These are phyloP conservation scores for Tridacna crocea DNA, from an alignment of 2,888 invertebrate species.

Conservation along the genomic window DNA sequence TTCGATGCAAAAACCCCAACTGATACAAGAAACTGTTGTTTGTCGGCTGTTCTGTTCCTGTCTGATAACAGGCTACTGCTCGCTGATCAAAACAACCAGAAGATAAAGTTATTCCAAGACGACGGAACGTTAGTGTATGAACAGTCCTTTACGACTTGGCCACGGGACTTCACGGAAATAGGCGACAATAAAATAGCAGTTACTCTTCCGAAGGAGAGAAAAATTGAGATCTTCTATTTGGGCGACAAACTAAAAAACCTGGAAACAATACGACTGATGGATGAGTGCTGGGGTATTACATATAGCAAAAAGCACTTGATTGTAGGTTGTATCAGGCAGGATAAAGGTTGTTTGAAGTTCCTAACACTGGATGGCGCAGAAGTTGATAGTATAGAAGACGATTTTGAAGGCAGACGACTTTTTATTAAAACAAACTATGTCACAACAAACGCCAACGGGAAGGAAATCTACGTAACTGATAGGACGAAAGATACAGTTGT, in stretches of 20 bases:
- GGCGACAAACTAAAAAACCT: slow-evolving; percentile 59
- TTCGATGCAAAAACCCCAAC: slow-evolving; percentile 59
- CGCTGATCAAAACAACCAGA: slow-evolving; percentile 63
- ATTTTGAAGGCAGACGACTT: slow-evolving; percentile 52
- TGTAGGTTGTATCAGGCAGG: slow-evolving; percentile 57
- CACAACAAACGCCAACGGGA: slow-evolving; percentile 48
- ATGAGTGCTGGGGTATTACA: slow-evolving; percentile 64
- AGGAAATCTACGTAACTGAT: slow-evolving; percentile 59
- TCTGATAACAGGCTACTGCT: slow-evolving; percentile 52
- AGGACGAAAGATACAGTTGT: slow-evolving; percentile 60
- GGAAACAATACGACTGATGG: slow-evolving; percentile 58
- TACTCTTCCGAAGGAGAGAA: slow-evolving; percentile 60
- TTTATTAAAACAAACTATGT: slow-evolving; percentile 65
- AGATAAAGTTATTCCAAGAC: slow-evolving; percentile 59
- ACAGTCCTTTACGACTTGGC: slow-evolving; percentile 61
- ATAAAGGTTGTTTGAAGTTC: slow-evolving; percentile 59
- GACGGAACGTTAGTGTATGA: slow-evolving; percentile 55
- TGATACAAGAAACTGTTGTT: slow-evolving; percentile 59
- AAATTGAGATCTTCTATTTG: slow-evolving; percentile 62
- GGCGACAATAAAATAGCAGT: slow-evolving; percentile 60
- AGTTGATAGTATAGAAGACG: slow-evolving; percentile 60
- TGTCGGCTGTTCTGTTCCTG: slow-evolving; percentile 58
- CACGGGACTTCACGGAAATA: slow-evolving; percentile 58
- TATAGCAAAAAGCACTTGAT: slow-evolving; percentile 51
- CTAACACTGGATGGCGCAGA: slow-evolving; percentile 58